Evolutionary conservation across 2,113 vertebrate species (phyloP).

Genomic region (Dinomys branickii): DNA sequence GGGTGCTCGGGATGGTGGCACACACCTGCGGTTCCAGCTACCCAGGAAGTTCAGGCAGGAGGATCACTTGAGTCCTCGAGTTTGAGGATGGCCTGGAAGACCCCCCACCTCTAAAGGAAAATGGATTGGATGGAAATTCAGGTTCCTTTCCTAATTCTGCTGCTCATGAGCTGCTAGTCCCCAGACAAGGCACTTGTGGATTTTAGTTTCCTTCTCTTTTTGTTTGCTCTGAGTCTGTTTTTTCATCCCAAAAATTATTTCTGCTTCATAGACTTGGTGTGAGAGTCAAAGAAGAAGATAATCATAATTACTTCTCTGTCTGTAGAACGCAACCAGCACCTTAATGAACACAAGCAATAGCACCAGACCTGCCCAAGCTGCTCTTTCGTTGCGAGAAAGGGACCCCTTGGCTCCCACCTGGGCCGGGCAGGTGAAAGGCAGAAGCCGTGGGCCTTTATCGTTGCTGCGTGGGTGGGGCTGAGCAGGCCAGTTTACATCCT

Average conservation of each 20-base stretch:
- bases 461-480: background rate
- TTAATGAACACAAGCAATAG: background rate
- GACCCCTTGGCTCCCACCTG: background rate
- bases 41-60: background rate
- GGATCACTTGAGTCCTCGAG: background rate
- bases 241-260: conserved; percentile 36
- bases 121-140: background rate
- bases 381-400: conserved; percentile 30
- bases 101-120: background rate
- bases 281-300: conserved; percentile 19
- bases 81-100: background rate
- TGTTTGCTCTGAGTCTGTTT: background rate
- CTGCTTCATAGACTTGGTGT: background rate
- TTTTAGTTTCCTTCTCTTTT: conserved; percentile 47
- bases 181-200: conserved; percentile 20
- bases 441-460: background rate
- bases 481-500: conserved; percentile 48
- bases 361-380: background rate
- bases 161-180: background rate
- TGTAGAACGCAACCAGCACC: background rate
- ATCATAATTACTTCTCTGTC: background rate
- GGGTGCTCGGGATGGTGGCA: background rate
- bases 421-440: background rate
- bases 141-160: background rate
- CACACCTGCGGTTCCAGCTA: background rate